phyloP scores from a whole-genome alignment of 2,797 vertebrate genomes.

The Hyperoplus lanceolatus region DNA sequence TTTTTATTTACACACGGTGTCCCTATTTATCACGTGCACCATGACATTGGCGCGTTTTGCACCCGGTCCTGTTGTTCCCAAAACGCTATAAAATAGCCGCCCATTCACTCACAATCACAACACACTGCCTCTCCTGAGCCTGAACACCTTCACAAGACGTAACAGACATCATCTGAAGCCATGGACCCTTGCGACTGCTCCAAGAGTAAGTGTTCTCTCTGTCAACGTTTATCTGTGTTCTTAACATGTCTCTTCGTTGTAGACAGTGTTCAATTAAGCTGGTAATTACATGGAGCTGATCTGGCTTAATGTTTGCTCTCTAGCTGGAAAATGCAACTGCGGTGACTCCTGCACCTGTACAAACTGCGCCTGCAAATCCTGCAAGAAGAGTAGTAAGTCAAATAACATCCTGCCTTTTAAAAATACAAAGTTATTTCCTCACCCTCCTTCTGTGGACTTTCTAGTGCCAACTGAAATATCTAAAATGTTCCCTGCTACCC shows the following conservation, averaged over 20 bases:
- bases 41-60: slow-evolving; percentile 58
- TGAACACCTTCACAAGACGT: background rate
- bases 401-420: too few relatives aligned
- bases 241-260: accelerated
- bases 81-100: slow-evolving; percentile 62
- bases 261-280: background rate
- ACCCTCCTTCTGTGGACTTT: background rate
- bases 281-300: too few relatives aligned
- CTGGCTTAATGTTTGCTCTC: background rate
- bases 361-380: slow-evolving; percentile 91
- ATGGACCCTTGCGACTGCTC: slow-evolving; percentile 93
- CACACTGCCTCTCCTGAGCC: background rate
- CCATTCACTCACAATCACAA: accelerated
- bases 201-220: slow-evolving; percentile 77
- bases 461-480: background rate
- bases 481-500: accelerated
- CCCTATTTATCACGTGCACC: background rate
- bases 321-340: slow-evolving; percentile 92
- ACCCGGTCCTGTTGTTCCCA: slow-evolving; percentile 50
- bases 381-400: slow-evolving; percentile 91
- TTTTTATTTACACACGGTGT: too few relatives aligned
- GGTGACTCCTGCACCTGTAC: slow-evolving; percentile 91
- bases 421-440: too few relatives aligned
- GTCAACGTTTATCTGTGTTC: accelerated
- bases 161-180: background rate